Conservation (phyloP, 2,113 vertebrate species). For the Marmota flaviventris region DNA sequence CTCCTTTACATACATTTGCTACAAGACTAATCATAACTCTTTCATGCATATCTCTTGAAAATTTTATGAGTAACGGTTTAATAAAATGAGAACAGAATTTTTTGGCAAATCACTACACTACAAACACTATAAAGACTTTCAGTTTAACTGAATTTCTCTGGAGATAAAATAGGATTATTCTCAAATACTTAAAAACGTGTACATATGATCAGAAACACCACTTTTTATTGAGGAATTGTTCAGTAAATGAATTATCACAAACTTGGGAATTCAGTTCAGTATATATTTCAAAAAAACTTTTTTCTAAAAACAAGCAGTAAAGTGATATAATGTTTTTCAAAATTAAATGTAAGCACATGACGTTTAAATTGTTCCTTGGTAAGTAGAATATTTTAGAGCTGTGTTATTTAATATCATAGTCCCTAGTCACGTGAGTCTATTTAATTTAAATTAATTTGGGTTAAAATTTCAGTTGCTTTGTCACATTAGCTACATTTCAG, state of each 20-base stretch:
- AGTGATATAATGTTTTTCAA: neutral
- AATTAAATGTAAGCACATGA: neutral
- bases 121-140: slow-evolving; percentile 9
- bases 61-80: neutral
- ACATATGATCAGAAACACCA: slow-evolving; percentile 11
- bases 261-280: neutral
- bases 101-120: neutral
- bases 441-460: slow-evolving; percentile 28
- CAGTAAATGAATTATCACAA: neutral
- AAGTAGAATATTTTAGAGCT: neutral
- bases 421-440: neutral
- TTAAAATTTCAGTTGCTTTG: neutral
- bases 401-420: neutral
- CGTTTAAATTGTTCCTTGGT: slow-evolving; percentile 49
- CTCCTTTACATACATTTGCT: neutral
- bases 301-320: neutral
- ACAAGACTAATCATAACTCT: neutral
- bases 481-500: neutral
- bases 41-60: neutral
- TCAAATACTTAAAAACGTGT: neutral
- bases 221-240: neutral
- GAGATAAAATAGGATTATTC: slow-evolving; percentile 51
- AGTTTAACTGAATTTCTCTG: slow-evolving; percentile 11
- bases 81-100: slow-evolving; percentile 25
- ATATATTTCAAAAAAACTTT: neutral